Conservation (phyloP, 2,113 vertebrate genomes). For the Zosterops lateralis region DNA sequence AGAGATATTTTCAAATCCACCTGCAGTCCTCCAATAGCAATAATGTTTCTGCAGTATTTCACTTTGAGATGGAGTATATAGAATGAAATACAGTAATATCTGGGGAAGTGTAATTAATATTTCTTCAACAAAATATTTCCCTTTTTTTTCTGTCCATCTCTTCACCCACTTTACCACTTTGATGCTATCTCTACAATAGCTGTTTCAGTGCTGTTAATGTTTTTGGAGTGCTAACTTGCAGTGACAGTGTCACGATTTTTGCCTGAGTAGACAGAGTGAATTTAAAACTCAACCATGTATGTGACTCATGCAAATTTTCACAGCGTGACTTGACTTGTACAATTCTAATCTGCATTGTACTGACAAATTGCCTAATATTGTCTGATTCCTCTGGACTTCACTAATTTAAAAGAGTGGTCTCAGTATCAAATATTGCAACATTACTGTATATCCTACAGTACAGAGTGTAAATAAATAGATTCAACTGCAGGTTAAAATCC, state of each 20-base stretch:
- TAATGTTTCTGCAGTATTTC: neutral
- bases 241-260: slow-evolving; percentile 19
- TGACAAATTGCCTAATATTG: neutral
- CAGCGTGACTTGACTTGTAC: neutral
- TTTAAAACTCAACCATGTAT: neutral
- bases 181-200: neutral
- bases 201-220: neutral
- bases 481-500: neutral
- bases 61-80: neutral
- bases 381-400: neutral
- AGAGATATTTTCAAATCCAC: neutral
- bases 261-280: neutral
- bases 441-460: neutral
- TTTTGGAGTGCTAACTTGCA: neutral
- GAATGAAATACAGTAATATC: neutral
- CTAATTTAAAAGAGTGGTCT: neutral
- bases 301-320: slow-evolving; percentile 10
- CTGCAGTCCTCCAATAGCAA: neutral
- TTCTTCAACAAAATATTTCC: neutral
- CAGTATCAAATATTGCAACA: neutral
- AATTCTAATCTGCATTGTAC: neutral
- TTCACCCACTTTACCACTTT: neutral
- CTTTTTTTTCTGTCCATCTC: neutral
- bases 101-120: neutral
- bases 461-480: neutral